phyloP scores from a whole-genome alignment of 1,140 invertebrate species.

The Heliconius eleuchia region DNA sequence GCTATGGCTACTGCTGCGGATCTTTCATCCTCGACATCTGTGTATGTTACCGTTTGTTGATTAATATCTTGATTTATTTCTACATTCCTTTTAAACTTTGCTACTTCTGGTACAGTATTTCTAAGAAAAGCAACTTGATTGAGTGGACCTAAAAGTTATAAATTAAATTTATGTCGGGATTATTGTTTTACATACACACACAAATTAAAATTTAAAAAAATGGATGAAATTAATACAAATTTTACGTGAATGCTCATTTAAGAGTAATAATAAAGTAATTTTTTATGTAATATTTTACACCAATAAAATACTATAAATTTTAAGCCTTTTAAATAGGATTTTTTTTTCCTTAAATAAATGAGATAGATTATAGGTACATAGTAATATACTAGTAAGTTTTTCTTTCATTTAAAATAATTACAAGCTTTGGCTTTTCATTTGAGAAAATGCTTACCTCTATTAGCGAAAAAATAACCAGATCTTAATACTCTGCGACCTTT shows the following conservation, averaged over 20 bases:
- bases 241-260: background rate
- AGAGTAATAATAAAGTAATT: too few species aligned
- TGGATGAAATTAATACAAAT: background rate
- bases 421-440: too few species aligned
- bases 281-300: too few species aligned
- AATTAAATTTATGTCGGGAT: background rate
- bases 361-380: too few species aligned
- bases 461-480: conserved; percentile 22
- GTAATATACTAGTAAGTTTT: too few species aligned
- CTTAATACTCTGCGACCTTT: conserved; percentile 41
- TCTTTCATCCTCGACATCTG: background rate
- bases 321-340: background rate
- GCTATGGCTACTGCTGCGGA: background rate
- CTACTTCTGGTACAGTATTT: background rate
- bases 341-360: too few species aligned
- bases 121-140: background rate
- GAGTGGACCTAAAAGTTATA: background rate
- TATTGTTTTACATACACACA: background rate
- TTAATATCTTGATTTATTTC: background rate
- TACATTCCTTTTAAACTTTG: background rate
- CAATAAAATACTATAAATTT: too few species aligned
- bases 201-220: too few species aligned
- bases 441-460: background rate
- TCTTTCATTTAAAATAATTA: too few species aligned
- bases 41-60: background rate